Percentiles rank a stretch among this genome's conserved stretches.
These are phyloP conservation scores for Apteryx owenii DNA, from an alignment of 2,113 vertebrate genomes.

Conservation along the genomic window DNA sequence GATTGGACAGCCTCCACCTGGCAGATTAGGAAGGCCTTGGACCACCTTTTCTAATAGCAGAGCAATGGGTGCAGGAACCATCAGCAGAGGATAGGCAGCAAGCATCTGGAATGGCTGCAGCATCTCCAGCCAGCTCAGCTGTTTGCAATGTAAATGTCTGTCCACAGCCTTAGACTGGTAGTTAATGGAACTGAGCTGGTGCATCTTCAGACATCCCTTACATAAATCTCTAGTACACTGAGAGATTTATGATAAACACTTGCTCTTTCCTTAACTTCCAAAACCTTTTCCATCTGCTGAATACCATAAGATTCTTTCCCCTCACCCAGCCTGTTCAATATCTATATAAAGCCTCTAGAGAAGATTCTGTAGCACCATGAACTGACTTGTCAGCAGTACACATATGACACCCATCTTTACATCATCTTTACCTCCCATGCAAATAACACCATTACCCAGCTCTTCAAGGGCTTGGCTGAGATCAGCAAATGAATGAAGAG, in stretches of 20 bases:
- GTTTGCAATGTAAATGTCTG: conserved; percentile 44
- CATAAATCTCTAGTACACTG: conserved; percentile 32
- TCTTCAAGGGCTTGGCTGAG: conserved; percentile 41
- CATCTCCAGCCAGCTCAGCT: conserved; percentile 40
- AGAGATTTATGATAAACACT: conserved; percentile 69
- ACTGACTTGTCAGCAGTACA: conserved; percentile 57
- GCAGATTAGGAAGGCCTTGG: not conserved
- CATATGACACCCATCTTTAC: conserved; percentile 47
- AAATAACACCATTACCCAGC: conserved; percentile 43
- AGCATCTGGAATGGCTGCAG: conserved; percentile 24
- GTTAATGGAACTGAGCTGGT: conserved; percentile 25
- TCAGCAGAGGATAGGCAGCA: not conserved
- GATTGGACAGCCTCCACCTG: not conserved
- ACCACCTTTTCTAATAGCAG: conserved; percentile 1
- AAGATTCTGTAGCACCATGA: conserved; percentile 33
- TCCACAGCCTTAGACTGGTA: not conserved
- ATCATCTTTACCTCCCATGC: conserved; percentile 59
- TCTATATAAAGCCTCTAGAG: conserved; percentile 62
- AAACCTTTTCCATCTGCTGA: conserved; percentile 66
- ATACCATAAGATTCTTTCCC: conserved; percentile 49
- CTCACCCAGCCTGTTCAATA: conserved; percentile 17
- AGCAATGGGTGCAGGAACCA: not conserved
- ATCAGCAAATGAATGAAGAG: conserved; percentile 35
- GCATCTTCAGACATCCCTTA: conserved; percentile 41
- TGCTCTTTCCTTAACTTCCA: conserved; percentile 61